A percentile compares a stretch with the other conserved stretches of the same genome.
These are phyloP conservation scores for Actenoides hombroni DNA, from an alignment of 2,113 vertebrate species.

Conservation along the genomic window DNA sequence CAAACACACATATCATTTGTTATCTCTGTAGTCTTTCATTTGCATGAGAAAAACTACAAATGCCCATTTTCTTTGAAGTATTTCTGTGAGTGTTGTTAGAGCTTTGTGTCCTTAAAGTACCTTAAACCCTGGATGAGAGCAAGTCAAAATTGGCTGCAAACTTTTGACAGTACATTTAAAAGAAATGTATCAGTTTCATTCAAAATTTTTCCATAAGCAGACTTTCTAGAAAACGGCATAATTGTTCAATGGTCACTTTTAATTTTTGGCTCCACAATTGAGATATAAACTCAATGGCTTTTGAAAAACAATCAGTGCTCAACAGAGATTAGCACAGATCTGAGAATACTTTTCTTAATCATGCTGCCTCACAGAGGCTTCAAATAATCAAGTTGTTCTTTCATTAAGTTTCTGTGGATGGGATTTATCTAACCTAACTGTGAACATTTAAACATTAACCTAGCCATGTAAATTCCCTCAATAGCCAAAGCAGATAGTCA, in stretches of 20 bases:
- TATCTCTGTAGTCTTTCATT: constrained; percentile 1
- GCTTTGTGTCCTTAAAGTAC: not conserved
- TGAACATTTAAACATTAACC: not conserved
- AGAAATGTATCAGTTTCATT: not conserved
- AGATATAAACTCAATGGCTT: not conserved
- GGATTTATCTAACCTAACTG: not conserved
- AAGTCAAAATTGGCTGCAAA: not conserved
- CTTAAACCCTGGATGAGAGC: not conserved
- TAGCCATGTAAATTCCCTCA: not conserved
- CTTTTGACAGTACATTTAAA: not conserved
- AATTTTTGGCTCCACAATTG: not conserved
- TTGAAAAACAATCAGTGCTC: not conserved
- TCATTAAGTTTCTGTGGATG: not conserved
- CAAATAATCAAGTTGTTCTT: not conserved
- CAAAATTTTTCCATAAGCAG: not conserved
- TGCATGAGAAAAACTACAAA: constrained; percentile 32
- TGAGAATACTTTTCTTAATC: not conserved
- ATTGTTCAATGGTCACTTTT: not conserved
- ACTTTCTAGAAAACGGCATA: not conserved
- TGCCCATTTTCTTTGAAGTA: constrained; percentile 12
- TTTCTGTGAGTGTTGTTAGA: not conserved
- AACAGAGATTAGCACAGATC: not conserved
- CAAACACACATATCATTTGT: not conserved
- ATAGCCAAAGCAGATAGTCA: not conserved
- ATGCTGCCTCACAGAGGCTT: not conserved